A percentile compares a stretch with the other conserved stretches of the same genome.
These are phyloP conservation scores for Malurus elegans DNA, from an alignment of 2,113 vertebrate genomes.

Conservation along the genomic window DNA sequence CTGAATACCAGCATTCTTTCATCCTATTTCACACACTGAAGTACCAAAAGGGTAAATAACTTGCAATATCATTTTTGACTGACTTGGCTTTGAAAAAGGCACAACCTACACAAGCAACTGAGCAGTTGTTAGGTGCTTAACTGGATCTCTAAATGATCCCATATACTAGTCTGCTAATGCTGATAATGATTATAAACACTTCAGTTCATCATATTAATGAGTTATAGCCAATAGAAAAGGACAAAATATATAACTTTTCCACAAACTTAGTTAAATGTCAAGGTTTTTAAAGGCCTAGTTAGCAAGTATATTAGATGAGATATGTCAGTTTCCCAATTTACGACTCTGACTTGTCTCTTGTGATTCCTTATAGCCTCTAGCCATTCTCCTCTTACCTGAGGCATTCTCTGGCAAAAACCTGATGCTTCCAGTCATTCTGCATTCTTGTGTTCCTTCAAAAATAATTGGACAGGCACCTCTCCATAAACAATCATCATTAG, in stretches of 20 bases:
- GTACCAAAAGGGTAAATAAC: slow-evolving; percentile 80
- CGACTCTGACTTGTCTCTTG: slow-evolving; percentile 90
- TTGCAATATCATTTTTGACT: slow-evolving; percentile 77
- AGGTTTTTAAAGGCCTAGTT: slow-evolving; percentile 99
- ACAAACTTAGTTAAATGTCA: slow-evolving; percentile 90
- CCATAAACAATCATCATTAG: slow-evolving; percentile 90
- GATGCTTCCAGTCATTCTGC: slow-evolving; percentile 99
- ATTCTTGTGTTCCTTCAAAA: slow-evolving; percentile 99
- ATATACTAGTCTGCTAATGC: slow-evolving; percentile 43
- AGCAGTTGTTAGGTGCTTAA: slow-evolving; percentile 30
- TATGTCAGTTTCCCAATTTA: slow-evolving; percentile 99
- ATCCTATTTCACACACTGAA: slow-evolving; percentile 67
- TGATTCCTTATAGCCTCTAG: slow-evolving; percentile 96
- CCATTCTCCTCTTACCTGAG: slow-evolving; percentile 99
- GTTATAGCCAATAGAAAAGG: slow-evolving; percentile 76
- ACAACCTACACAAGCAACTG: slow-evolving; percentile 65
- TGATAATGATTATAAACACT: slow-evolving; percentile 71
- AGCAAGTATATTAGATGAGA: slow-evolving; percentile 99
- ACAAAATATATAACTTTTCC: slow-evolving; percentile 81
- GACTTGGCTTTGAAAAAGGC: slow-evolving; percentile 78
- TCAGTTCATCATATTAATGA: slow-evolving; percentile 75
- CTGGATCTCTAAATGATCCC: slow-evolving; percentile 56
- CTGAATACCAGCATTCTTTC: slow-evolving; percentile 72
- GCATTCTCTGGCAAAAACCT: slow-evolving; percentile 95
- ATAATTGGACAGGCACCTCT: slow-evolving; percentile 99